Base-by-base conservation (phyloP, 2,113 vertebrate species). In the Mirza zaza region DNA sequence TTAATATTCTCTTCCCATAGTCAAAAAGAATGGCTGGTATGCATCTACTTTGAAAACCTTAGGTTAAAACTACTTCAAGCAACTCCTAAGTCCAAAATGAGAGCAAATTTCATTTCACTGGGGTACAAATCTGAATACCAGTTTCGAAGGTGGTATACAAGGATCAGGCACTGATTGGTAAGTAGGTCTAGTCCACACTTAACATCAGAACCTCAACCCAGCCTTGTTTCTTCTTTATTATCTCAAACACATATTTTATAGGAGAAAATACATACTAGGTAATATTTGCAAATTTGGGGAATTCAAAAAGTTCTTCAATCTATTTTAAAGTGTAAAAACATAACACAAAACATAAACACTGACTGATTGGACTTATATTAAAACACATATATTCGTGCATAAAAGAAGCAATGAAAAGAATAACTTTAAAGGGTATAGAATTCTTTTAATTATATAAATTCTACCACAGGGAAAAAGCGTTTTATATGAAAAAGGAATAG, bases 371-470 rank as follows among this genome's bases (percentile, higher is more conserved):
- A 67, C 32, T 59, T 59, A 67, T n/a, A 91, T 59, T 83, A 86
- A 91, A 73, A 68, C 18, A 84, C 65, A 85, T 3, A 65, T 57
- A 36, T 92, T 65, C 17, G 42, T 57, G 2, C 29, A 85, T 23
- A 90, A 68, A 70, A 92, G 23, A 79, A 48, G 15, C 21, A 87
- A 76, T 67, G 14, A 85, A 39, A 88, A 82, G 17, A 85, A 32
- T 71, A 59, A 94, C 42, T 85, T 80, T 61, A 95, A 79, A 79
- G n/a, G 36, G 15, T 45, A 86, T 0, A 93, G 3, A 93, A 96
- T n/a, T 96, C 36, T 87, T 96, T 71, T 63, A 95, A 90, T 57
- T 79, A 71, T 48, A 87, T 36, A 94, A 83, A 94, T 61, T 82
- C 82, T 7, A 90, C n/a, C 45, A 83, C 0, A 63, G 4, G 23